phyloP scores from a whole-genome alignment of 2,888 invertebrate genomes.

The Temnothorax rugatulus region DNA sequence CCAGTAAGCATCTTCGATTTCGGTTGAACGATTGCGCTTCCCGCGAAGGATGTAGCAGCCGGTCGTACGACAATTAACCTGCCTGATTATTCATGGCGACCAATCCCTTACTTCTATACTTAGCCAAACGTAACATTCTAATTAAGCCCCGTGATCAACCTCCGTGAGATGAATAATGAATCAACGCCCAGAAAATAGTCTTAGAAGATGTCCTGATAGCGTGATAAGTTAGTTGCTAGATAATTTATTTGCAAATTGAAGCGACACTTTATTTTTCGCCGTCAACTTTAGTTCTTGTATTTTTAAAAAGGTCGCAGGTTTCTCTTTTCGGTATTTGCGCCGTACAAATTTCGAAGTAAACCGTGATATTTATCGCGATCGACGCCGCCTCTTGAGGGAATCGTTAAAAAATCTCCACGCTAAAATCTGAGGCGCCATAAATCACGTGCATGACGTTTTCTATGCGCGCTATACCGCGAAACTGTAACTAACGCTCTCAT shows the following conservation, averaged over 20 bases:
- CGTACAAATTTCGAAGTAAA: slow-evolving; percentile 23
- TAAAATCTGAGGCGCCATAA: slow-evolving; percentile 20
- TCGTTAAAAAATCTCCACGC: neutral
- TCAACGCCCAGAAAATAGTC: neutral
- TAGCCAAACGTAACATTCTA: neutral
- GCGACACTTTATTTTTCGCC: neutral
- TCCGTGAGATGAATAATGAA: slow-evolving; percentile 11
- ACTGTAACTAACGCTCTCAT: slow-evolving; percentile 49
- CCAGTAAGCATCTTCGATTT: slow-evolving; percentile 29
- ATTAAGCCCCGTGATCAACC: neutral
- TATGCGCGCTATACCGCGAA: neutral
- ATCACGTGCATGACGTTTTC: slow-evolving; percentile 17
- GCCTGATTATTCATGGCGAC: slow-evolving; percentile 1
- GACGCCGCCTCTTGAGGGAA: neutral
- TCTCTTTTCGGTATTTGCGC: neutral
- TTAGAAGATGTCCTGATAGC: neutral
- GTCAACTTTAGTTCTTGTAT: neutral
- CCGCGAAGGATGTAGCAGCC: slow-evolving; percentile 2
- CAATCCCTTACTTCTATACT: neutral
- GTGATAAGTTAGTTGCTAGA: neutral
- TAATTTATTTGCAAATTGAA: slow-evolving; percentile 3
- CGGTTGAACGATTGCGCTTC: neutral
- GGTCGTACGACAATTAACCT: neutral
- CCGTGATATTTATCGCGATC: neutral
- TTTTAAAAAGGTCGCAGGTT: slow-evolving; percentile 11